Conservation (phyloP, 2,113 vertebrate genomes). For the Grantiella picta region DNA sequence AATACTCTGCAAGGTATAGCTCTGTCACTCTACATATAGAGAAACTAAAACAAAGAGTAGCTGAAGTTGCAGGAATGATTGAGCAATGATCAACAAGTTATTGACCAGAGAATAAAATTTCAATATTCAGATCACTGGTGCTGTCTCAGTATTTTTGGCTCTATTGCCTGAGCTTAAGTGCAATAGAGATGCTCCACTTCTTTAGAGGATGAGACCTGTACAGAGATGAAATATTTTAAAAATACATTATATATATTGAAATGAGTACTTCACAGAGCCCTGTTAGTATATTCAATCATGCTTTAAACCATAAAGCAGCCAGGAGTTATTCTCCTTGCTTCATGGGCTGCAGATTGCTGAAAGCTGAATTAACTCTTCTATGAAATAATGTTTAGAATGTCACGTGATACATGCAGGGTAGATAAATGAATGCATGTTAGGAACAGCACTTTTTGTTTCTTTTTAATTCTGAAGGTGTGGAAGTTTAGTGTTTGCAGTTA, state of each 20-base stretch:
- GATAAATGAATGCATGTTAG: not conserved
- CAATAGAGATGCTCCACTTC: not conserved
- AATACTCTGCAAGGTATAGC: not conserved
- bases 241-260: slow-evolving; percentile 38
- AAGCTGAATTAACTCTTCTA: slow-evolving; percentile 32
- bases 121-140: not conserved
- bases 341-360: slow-evolving; percentile 4
- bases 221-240: not conserved
- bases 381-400: not conserved
- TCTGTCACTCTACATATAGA: not conserved
- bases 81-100: not conserved
- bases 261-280: slow-evolving; percentile 36
- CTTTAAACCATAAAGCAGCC: slow-evolving; percentile 34
- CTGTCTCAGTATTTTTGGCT: not conserved
- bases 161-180: not conserved
- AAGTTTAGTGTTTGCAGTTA: not conserved
- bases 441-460: not conserved
- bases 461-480: not conserved
- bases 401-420: not conserved
- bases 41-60: not conserved
- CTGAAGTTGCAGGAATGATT: not conserved
- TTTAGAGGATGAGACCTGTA: not conserved
- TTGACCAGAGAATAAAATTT: not conserved
- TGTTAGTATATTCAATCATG: slow-evolving; percentile 50
- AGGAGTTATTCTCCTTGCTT: slow-evolving; percentile 37